A percentile compares a stretch with the other conserved stretches of the same genome.
Evolutionary conservation across 2,888 invertebrate species (phyloP).

Genomic region (Agrochola macilenta): DNA sequence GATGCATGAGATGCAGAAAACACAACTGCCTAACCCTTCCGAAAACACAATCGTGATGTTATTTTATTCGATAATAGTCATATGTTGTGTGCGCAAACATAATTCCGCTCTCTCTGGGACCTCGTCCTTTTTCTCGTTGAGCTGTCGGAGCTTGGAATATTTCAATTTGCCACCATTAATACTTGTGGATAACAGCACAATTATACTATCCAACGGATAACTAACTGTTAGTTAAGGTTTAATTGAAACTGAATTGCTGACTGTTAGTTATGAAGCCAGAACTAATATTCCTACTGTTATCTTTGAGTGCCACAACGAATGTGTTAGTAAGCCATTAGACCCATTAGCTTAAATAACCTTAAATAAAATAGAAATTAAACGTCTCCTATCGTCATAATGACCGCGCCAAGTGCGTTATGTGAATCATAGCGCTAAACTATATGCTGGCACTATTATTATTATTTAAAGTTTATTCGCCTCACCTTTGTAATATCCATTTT

Average conservation of each 20-base stretch:
- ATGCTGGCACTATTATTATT: too few species aligned
- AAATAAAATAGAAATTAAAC: background rate
- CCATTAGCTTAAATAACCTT: background rate
- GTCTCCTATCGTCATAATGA: background rate
- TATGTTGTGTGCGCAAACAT: too few species aligned
- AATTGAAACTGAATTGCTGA: constrained; percentile 14
- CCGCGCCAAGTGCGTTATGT: background rate
- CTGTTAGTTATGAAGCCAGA: background rate
- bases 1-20: background rate
- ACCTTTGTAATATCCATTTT: too few species aligned
- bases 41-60: background rate
- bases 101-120: constrained; percentile 8
- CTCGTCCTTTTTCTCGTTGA: background rate
- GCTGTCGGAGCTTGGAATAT: constrained; percentile 23
- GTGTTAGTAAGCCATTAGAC: background rate
- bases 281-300: background rate
- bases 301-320: background rate
- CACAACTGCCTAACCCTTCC: background rate
- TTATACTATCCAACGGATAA: constrained; percentile 27
- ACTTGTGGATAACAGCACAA: constrained; percentile 39
- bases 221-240: constrained; percentile 35
- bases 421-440: too few species aligned
- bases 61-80: background rate
- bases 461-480: too few species aligned
- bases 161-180: constrained; percentile 48